Evolutionary conservation across 2,113 vertebrate genomes (phyloP), one percentile per base, ranked within the genome.

Genomic region (Otocyon megalotis): DNA sequence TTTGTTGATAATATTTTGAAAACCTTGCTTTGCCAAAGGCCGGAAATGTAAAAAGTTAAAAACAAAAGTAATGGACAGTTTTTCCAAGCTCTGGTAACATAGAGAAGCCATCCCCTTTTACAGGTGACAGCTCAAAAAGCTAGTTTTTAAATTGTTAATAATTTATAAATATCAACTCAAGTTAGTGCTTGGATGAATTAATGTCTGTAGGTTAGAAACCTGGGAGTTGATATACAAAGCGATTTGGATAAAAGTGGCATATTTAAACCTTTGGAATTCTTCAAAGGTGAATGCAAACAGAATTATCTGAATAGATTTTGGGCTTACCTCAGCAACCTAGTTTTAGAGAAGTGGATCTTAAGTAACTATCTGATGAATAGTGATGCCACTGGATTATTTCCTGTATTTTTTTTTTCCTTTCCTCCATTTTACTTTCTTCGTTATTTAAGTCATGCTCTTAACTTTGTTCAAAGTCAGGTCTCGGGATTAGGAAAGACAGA

Each of bases 71-170:
- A 79, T 37, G 77, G 56, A n/a, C 17, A 20, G 0, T 58, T 79
- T 84, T 86, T 67, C 16, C 2, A 79, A 32, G 22, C 14, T 82
- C 43, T 77, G 4, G 11, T 83, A 87, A 60, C 26, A 86, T 26
- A 4, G 32, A 89, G n/a, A 63, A 85, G 5, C 37, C 9, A 15
- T 58, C 1, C 8, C 17, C 26, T 80, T 88, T 96, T 89, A 58
- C 11, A 76, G 43, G 81, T 81, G 53, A 83, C 35, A 87, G 12
- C 30, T 37, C 22, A 65, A 53, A 48, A 94, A 69, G 10, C 26
- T 79, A 28, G 32, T 86, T 89, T 79, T 28, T 88, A 94, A 94
- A 84, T 15, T 84, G 12, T 90, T 88, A 90, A 81, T 80, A 56
- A 84, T 62, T 92, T 90, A 35, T 82, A 88, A 89, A 91, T 81